Evolutionary conservation across 2,113 vertebrate species (phyloP), one percentile per base, ranked within the genome.

Genomic region (Burhinus oedicnemus): DNA sequence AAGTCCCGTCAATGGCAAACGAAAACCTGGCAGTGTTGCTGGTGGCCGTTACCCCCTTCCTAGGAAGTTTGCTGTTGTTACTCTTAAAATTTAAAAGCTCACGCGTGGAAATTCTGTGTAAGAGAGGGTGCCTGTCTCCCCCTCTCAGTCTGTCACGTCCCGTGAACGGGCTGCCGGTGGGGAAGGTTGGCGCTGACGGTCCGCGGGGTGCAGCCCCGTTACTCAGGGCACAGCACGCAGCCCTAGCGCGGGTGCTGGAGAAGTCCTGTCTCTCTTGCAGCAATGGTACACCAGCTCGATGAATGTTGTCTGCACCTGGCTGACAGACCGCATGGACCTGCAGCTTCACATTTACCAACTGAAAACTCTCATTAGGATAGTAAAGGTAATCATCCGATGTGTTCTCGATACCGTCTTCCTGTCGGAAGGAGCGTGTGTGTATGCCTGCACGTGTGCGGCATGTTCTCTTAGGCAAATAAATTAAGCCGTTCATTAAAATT

Each of bases 211-310:
- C 85, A 72, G 76, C 61, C 32, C 0, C 26, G 52, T 14, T 22
- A 3, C 3, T 14, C 14, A 1, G 84, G 86, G 58, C 78, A 9
- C 26, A 1, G 29, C 42, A 27, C 32, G 0, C 11, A 42, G 78
- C 65, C 57, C 34, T 66, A 18, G 42, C 75, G 90, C 97, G 98
- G 98, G 97, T 98, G 98, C 98, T 99, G 98, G 99, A 99, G 99
- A 99, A 99, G 95, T 98, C 97, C 97, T 99, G 97, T 99, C 98
- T 99, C 98, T 99, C 98, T 99, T 99, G 98, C 99, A 99, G 99
- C 99, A 99, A 99, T 99, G 99, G 99, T 99, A 99, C 98, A 99
- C 99, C 98, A 99, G 99, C 98, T 99, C 99, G 95, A 99, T 99
- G 99, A 99, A 99, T 78, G 98, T 99, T 32, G 97, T 99, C 98